Evolutionary conservation across 2,113 vertebrate species (phyloP).

Genomic region (Xenus cinereus): DNA sequence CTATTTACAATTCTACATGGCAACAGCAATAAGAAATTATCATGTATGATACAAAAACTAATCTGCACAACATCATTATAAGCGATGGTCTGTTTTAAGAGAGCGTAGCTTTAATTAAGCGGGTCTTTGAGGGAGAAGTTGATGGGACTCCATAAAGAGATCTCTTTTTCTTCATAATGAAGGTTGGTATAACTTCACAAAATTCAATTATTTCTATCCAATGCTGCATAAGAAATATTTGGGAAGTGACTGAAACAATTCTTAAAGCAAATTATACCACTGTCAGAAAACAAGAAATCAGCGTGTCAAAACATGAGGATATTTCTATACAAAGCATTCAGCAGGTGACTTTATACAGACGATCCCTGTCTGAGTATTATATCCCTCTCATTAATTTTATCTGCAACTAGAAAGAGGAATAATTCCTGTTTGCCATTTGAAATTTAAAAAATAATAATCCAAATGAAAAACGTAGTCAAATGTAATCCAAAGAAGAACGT

Average conservation of each 20-base stretch:
- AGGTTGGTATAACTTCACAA: constrained; percentile 33
- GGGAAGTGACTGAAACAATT: constrained; percentile 68
- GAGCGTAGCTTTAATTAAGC: constrained; percentile 62
- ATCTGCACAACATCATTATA: constrained; percentile 7
- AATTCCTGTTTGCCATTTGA: constrained; percentile 17
- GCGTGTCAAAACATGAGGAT: constrained; percentile 69
- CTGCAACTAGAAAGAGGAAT: constrained; percentile 27
- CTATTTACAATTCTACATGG: background rate
- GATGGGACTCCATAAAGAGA: constrained; percentile 15
- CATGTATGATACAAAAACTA: background rate
- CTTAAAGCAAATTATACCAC: constrained; percentile 74
- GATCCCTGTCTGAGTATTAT: constrained; percentile 51
- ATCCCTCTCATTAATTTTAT: constrained; percentile 68
- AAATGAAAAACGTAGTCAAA: constrained; percentile 35
- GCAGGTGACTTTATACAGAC: constrained; percentile 22
- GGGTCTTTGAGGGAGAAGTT: constrained; percentile 24
- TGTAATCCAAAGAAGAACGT: background rate
- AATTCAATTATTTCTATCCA: constrained; percentile 63
- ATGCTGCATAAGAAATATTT: constrained; percentile 51
- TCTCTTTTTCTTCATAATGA: background rate
- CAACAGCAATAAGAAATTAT: background rate
- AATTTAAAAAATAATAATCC: constrained; percentile 33
- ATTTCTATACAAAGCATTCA: constrained; percentile 57
- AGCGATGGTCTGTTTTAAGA: constrained; percentile 16
- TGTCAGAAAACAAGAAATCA: constrained; percentile 75